Evolutionary conservation across 2,888 invertebrate genomes (phyloP), one percentile per base, ranked within the genome.

Genomic region (Therioaphis trifolii): DNA sequence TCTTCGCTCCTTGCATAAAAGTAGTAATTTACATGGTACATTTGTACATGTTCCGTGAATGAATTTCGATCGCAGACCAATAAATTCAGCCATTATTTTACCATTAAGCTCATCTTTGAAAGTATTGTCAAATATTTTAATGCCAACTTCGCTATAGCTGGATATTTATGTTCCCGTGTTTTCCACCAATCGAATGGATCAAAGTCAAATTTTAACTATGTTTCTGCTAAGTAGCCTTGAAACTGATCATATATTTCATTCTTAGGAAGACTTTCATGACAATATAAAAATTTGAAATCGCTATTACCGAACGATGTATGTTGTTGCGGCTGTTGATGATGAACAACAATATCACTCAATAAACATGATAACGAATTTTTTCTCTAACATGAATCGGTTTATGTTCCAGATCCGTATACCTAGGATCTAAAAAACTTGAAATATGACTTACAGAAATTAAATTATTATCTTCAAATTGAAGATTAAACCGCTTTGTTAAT

Each of bases 131-230:
- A 29, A 35, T 63, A 63, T 29, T 63, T 29, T 24, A 24, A 24
- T 24, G 58, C 58, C 24, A 24, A 24, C 24, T 21, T 9, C 12
- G 58, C 58, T 0, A 69, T 21, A 46, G 46, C 21, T 71, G 71
- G 27, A 49, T 71, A 71, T 49, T 71, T 46, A 18, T 49, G 46
- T 27, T 71, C 49, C 27, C 18, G 24, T 0, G 4, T 49, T 69
- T 69, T 69, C 69, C 69, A 69, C 69, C 69, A 69, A 24, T 69
- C 69, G 46, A 21, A 46, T 69, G 71, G 3, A 49, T 49, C 27
- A 49, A 71, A n/a, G 49, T 71, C 69, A 18, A 46, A 46, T 7
- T 46, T 1, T 7, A 69, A 15, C 24, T 14, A 46, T 18, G 46
- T 24, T 46, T 69, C 69, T 24, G 46, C 24, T 24, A 69, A 18